Evolutionary conservation across 1,140 invertebrate species (phyloP), one percentile per base, ranked within the genome.

Genomic region (Delia radicum): DNA sequence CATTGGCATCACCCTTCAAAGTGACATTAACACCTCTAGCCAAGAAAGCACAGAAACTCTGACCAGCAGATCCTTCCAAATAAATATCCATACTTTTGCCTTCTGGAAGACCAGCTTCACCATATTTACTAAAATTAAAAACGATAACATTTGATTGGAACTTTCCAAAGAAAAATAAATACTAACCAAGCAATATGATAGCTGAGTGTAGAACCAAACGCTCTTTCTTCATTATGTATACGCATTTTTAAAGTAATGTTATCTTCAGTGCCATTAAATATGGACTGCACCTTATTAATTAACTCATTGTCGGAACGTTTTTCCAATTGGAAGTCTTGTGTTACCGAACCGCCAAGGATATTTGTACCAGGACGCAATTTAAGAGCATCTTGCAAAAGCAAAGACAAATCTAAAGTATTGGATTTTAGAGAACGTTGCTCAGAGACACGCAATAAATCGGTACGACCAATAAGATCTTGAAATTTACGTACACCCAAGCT

Each of bases 1-100:
- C 98, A 87, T 99, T 99, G 65, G 97, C 94, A 89, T 99, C 98
- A 72, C 98, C 98, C 88, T 98, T 97, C 3, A 99, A 89, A 12
- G 92, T 95, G 1, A 98, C 93, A 78, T 92, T 92, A 75, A 99
- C 90, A 31, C 98, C 98, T 76, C 92, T 94, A 0, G 94, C 92
- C 77, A 99, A 87, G 88, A 99, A 99, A n/a, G 98, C 97, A 87
- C 98, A 97, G 88, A 99, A 99, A 85, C 96, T 99, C 88, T 99
- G 98, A 31, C 98, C 98, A 28, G 97, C 98, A n/a, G 96, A 97
- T 8, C 98, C 98, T 77, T 88, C 93, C 33, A 99, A 87, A 67
- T 90, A 91, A 46, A 99, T 94, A 78, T 95, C 92, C 75, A 99
- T 96, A 77, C 91, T 93, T 77, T 92, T 91, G 46, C 88, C 90